These are phyloP conservation scores for Xiphophorus maculatus DNA, from an alignment of 2,113 vertebrate species.

Conservation along the genomic window DNA sequence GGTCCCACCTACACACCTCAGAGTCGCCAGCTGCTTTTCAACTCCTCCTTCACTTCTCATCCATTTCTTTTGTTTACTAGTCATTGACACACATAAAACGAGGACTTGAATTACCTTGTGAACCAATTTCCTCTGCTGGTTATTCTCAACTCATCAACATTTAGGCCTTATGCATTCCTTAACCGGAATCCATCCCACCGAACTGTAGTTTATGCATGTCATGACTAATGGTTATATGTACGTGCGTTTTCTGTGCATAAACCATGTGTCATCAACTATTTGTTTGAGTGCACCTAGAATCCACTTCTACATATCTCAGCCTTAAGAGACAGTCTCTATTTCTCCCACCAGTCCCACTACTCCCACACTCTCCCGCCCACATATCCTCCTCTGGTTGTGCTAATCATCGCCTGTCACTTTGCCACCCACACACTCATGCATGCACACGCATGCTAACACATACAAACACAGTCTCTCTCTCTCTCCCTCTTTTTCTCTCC, in stretches of 20 bases:
- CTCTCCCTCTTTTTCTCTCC: slow-evolving; percentile 38
- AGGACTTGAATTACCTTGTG: slow-evolving; percentile 39
- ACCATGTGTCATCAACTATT: slow-evolving; percentile 14
- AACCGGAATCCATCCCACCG: slow-evolving; percentile 18
- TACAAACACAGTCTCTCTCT: slow-evolving; percentile 17
- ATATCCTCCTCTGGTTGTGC: slow-evolving; percentile 70
- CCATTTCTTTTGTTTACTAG: slow-evolving; percentile 9
- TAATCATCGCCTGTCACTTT: slow-evolving; percentile 77
- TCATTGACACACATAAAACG: slow-evolving; percentile 16
- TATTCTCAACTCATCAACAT: slow-evolving; percentile 36
- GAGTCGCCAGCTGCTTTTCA: slow-evolving; percentile 59
- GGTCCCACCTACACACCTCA: slow-evolving; percentile 74
- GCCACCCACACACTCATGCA: slow-evolving; percentile 53
- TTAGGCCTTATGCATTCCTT: slow-evolving; percentile 1
- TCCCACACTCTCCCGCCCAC: slow-evolving; percentile 72
- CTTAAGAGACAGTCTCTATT: slow-evolving; percentile 42
- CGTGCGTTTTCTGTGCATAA: slow-evolving; percentile 39
- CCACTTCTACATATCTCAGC: slow-evolving; percentile 62
- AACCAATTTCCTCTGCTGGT: slow-evolving; percentile 37
- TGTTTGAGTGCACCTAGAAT: slow-evolving; percentile 62
- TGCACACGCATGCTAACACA: slow-evolving; percentile 14
- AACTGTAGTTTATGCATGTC: not conserved
- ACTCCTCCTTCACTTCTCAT: slow-evolving; percentile 30
- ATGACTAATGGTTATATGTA: not conserved
- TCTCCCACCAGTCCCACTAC: slow-evolving; percentile 58